Evolutionary conservation across 2,888 invertebrate genomes (phyloP).

Genomic region (Tuberolachnus salignus): DNA sequence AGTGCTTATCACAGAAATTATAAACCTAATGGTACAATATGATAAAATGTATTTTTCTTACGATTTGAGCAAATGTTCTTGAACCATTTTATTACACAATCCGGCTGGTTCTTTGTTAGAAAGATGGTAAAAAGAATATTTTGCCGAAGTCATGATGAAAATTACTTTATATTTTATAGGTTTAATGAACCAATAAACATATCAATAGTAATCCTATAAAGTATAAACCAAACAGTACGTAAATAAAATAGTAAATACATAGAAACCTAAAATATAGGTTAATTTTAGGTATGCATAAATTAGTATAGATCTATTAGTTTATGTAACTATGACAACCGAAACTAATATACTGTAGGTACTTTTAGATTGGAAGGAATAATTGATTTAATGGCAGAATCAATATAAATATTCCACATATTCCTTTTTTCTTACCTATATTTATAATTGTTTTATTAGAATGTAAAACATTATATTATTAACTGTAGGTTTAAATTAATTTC

Average conservation of each 20-base stretch:
- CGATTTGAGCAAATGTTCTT: conserved; percentile 63
- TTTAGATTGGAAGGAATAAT: no score
- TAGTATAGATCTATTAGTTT: conserved; percentile 2
- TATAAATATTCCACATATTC: no score
- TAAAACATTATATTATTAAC: no score
- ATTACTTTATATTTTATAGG: background rate
- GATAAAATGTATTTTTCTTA: conserved; percentile 58
- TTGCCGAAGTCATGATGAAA: conserved; percentile 10
- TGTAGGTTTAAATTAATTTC: no score
- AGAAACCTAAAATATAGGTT: background rate
- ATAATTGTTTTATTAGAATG: no score
- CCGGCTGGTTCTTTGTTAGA: conserved; percentile 60
- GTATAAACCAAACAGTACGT: background rate
- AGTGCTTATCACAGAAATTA: no score
- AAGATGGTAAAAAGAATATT: conserved; percentile 62
- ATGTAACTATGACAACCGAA: conserved; percentile 34
- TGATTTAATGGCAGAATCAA: no score
- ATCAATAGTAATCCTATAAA: background rate
- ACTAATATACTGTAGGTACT: background rate
- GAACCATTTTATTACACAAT: conserved; percentile 60
- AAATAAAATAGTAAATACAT: background rate
- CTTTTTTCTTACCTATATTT: no score
- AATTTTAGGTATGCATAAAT: background rate
- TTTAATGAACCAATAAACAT: background rate
- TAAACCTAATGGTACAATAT: no score